A percentile compares a stretch with the other conserved stretches of the same genome.
These are phyloP conservation scores for Sebastes elongatus DNA, from an alignment of 2,797 vertebrate species.

Conservation along the genomic window DNA sequence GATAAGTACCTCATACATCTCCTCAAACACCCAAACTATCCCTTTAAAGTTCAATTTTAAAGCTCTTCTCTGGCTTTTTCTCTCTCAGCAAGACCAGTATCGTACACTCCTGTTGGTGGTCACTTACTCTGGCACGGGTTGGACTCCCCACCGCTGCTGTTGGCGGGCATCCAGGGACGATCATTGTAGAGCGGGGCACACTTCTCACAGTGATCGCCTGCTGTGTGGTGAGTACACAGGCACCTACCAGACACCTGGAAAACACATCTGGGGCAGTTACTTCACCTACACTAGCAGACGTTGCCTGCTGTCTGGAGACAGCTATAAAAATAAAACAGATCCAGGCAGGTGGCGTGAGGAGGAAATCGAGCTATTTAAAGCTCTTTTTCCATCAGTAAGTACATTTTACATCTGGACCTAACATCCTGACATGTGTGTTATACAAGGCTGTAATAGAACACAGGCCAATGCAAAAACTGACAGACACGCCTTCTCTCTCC, in stretches of 20 bases:
- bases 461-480: slow-evolving; percentile 3
- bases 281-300: slow-evolving; percentile 10
- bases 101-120: background rate
- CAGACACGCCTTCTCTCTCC: background rate
- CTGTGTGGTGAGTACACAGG: slow-evolving; percentile 88
- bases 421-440: slow-evolving; percentile 23
- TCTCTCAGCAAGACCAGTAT: background rate
- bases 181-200: slow-evolving; percentile 88
- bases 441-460: slow-evolving; percentile 4
- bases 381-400: background rate
- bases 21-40: too few species aligned
- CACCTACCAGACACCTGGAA: slow-evolving; percentile 88
- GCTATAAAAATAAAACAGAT: slow-evolving; percentile 26
- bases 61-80: background rate
- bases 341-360: slow-evolving; percentile 29
- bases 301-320: slow-evolving; percentile 17
- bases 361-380: slow-evolving; percentile 32
- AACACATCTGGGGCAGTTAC: slow-evolving; percentile 53
- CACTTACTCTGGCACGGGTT: slow-evolving; percentile 89
- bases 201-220: slow-evolving; percentile 88
- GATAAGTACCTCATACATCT: too few species aligned
- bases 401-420: slow-evolving; percentile 20
- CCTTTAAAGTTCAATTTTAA: background rate
- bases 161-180: slow-evolving; percentile 87
- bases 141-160: slow-evolving; percentile 87